A percentile compares a stretch with the other conserved stretches of the same genome.
Evolutionary conservation across 2,888 invertebrate species (phyloP).

Genomic region (Conistra vaccinii): DNA sequence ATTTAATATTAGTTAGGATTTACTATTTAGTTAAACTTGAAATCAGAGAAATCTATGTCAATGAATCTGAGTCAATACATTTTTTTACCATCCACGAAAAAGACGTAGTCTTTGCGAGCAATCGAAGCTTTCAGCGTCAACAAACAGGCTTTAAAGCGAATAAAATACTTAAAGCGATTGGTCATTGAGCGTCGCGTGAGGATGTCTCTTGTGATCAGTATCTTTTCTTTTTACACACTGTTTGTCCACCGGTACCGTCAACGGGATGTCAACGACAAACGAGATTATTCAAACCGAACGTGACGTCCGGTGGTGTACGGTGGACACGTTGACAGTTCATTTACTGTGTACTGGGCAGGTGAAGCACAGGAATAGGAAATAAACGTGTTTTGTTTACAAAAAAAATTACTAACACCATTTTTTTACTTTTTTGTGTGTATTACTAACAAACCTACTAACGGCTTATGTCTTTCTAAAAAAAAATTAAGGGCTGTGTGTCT

Average conservation of each 20-base stretch:
- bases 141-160: slow-evolving; percentile 25
- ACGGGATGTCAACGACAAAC: neutral
- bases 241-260: neutral
- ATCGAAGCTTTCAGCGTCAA: slow-evolving; percentile 31
- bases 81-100: neutral
- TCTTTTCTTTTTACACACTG: slow-evolving; percentile 26
- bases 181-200: slow-evolving; percentile 20
- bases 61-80: neutral
- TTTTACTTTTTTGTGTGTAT: no score
- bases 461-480: no score
- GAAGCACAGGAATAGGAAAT: no score
- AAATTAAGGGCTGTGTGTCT: no score
- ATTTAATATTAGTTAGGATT: no score
- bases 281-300: neutral
- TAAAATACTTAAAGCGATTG: slow-evolving; percentile 34
- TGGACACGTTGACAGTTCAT: neutral
- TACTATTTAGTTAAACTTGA: neutral
- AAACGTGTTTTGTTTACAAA: no score
- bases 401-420: no score
- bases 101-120: no score
- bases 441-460: no score
- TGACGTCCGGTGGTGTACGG: neutral
- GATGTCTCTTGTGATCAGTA: slow-evolving; percentile 15
- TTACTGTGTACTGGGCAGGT: no score
- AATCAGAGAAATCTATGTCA: neutral